Percentiles rank a stretch among this genome's conserved stretches.
phyloP scores from a whole-genome alignment of 1,140 invertebrate genomes.

The Anagrus nilaparvatae region DNA sequence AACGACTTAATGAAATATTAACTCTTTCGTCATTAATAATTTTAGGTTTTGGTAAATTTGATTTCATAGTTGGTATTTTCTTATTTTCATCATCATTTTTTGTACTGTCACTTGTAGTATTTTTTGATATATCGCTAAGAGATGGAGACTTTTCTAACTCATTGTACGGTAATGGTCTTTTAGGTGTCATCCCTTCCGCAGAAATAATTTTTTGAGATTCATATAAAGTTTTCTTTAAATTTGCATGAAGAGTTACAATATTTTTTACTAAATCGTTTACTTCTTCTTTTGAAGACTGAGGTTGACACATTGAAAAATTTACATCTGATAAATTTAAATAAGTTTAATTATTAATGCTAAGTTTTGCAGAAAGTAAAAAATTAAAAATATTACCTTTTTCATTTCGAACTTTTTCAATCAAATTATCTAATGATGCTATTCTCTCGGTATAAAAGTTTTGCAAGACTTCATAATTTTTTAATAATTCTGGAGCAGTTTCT shows the following conservation, averaged over 20 bases:
- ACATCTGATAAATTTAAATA: too few species aligned
- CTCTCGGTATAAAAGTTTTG: constrained; percentile 31
- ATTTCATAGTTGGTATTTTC: not conserved
- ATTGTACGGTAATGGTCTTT: not conserved
- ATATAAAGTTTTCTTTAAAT: constrained; percentile 26
- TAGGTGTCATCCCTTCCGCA: constrained; percentile 6
- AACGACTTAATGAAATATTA: constrained; percentile 22
- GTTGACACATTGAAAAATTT: not conserved
- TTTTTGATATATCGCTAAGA: constrained; percentile 3
- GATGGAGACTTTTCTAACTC: constrained; percentile 3
- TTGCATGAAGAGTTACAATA: constrained; percentile 29
- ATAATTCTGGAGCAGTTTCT: constrained; percentile 26
- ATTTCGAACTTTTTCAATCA: constrained; percentile 30
- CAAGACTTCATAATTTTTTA: constrained; percentile 30
- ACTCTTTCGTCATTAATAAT: constrained; percentile 28
- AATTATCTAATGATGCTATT: constrained; percentile 31
- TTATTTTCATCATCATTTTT: constrained; percentile 13
- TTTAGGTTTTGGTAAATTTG: constrained; percentile 20
- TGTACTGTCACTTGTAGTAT: constrained; percentile 3
- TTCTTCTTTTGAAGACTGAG: not conserved
- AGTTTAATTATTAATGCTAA: too few species aligned
- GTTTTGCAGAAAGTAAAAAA: too few species aligned
- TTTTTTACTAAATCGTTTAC: constrained; percentile 26
- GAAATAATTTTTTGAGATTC: constrained; percentile 30
- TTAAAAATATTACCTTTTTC: constrained; percentile 25